phyloP scores from a whole-genome alignment of 1,140 invertebrate species.

The Penaeus japonicus region DNA sequence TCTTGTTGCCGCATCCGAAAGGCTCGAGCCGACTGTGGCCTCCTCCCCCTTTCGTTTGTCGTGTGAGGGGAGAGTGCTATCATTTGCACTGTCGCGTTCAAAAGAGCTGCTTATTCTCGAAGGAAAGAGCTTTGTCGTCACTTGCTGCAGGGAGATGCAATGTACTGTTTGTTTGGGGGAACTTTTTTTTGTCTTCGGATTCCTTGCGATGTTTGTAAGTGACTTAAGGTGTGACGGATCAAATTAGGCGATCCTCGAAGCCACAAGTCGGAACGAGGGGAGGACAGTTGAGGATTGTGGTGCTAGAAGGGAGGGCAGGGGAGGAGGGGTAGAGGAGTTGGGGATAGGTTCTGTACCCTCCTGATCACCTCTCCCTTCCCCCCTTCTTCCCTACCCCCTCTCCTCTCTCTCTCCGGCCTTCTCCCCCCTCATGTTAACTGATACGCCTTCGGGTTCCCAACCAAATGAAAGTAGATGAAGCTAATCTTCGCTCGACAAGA shows the following conservation, averaged over 20 bases:
- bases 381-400: too few species aligned
- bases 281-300: slow-evolving; percentile 29
- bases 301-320: neutral
- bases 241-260: too few species aligned
- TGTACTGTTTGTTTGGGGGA: too few species aligned
- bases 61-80: neutral
- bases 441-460: slow-evolving; percentile 23
- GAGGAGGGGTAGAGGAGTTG: too few species aligned
- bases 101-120: too few species aligned
- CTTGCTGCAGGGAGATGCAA: too few species aligned
- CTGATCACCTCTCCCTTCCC: too few species aligned
- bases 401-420: neutral
- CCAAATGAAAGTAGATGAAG: slow-evolving; percentile 38
- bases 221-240: too few species aligned
- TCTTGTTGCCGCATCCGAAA: slow-evolving; percentile 9
- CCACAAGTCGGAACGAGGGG: neutral
- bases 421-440: slow-evolving; percentile 19
- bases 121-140: too few species aligned
- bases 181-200: too few species aligned
- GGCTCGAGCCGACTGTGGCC: neutral
- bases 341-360: too few species aligned
- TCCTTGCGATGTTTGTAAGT: too few species aligned
- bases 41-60: neutral
- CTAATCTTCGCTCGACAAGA: slow-evolving; percentile 15
- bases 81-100: neutral